Evolutionary conservation across 2,888 invertebrate species (phyloP).

Genomic region (Rhopalosiphum nymphaeae): DNA sequence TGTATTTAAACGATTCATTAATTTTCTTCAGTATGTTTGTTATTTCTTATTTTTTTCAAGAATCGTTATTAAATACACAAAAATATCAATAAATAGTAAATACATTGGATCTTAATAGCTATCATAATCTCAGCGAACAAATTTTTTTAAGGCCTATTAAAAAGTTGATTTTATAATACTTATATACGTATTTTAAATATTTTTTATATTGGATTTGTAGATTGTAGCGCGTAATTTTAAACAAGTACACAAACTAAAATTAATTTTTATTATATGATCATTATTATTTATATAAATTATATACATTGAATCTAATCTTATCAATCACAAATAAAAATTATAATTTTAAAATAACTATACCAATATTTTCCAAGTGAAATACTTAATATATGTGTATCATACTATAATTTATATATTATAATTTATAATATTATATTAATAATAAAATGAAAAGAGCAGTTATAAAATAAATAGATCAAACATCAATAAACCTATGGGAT

Average conservation of each 20-base stretch:
- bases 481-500: no score
- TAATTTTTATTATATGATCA: background rate
- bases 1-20: conserved; percentile 19
- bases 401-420: background rate
- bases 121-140: background rate
- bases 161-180: background rate
- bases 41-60: background rate
- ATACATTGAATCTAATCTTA: background rate
- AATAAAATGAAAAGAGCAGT: background rate
- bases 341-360: background rate
- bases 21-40: background rate
- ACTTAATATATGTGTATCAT: background rate
- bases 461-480: no score
- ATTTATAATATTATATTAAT: background rate
- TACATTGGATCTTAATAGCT: background rate
- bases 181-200: conserved; percentile 31
- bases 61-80: background rate
- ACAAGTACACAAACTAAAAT: background rate
- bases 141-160: conserved; percentile 23
- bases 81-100: conserved; percentile 2
- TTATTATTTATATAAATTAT: background rate
- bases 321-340: background rate
- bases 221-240: background rate
- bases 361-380: background rate
- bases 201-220: conserved; percentile 4